These are phyloP conservation scores for Drosophila rellima DNA, from an alignment of 2,888 invertebrate genomes.

Conservation along the genomic window DNA sequence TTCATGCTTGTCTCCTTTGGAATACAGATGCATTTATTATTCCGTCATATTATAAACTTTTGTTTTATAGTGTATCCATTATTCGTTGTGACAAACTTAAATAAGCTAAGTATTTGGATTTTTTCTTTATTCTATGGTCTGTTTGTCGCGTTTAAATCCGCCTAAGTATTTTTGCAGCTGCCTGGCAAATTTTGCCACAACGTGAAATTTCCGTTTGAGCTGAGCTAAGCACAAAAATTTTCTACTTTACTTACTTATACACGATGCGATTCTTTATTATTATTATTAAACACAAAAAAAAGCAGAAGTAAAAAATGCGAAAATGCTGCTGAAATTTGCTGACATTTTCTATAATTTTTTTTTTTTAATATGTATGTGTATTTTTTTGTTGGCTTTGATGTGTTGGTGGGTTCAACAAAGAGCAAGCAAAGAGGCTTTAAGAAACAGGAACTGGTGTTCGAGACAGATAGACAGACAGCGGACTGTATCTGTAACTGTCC, in stretches of 20 bases:
- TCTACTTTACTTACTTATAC: constrained; percentile 69
- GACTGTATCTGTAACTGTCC: constrained; percentile 7
- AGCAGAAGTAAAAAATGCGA: constrained; percentile 25
- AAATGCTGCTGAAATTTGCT: constrained; percentile 22
- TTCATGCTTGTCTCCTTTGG: too few relatives aligned
- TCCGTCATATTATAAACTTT: neutral
- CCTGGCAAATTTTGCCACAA: constrained; percentile 65
- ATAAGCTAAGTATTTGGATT: constrained; percentile 19
- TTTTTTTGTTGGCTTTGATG: constrained; percentile 51
- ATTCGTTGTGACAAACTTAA: neutral
- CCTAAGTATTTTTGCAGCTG: constrained; percentile 75
- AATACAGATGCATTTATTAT: neutral
- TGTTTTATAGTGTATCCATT: constrained; percentile 10
- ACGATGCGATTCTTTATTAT: constrained; percentile 73
- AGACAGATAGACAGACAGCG: neutral
- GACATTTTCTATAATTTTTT: constrained; percentile 19
- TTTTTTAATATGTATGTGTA: constrained; percentile 3
- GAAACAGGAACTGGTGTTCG: constrained; percentile 17
- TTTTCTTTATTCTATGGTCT: constrained; percentile 37
- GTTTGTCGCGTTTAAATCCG: constrained; percentile 80
- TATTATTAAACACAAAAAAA: constrained; percentile 63
- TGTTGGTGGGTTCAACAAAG: constrained; percentile 29
- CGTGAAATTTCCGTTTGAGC: constrained; percentile 77
- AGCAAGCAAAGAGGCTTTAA: constrained; percentile 47
- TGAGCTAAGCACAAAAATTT: constrained; percentile 79